Evolutionary conservation across 30 jellyfish, hydroid and myxozoan genomes (phyloP).

Genomic region (Chrysaora quinquecirrha): DNA sequence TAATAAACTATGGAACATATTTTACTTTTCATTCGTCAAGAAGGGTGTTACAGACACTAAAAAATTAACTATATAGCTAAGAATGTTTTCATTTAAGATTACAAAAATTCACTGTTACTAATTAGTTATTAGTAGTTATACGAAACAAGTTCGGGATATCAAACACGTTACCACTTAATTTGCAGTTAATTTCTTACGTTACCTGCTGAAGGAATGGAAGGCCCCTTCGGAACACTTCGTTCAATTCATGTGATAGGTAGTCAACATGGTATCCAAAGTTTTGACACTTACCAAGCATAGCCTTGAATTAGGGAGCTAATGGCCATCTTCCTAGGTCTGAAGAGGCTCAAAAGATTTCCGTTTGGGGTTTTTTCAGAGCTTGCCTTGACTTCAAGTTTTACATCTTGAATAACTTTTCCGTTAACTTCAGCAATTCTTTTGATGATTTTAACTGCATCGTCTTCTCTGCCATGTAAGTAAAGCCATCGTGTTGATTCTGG

Average conservation of each 20-base stretch:
- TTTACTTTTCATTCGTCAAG: no score
- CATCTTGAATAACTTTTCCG: constrained; percentile 48
- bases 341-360: constrained; percentile 54
- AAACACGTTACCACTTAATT: background rate
- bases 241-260: background rate
- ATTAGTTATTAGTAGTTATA: no score
- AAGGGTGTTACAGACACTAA: no score
- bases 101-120: no score
- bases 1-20: no score
- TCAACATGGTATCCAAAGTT: background rate
- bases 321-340: constrained; percentile 58
- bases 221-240: background rate
- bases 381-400: constrained; percentile 13
- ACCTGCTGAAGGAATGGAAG: background rate
- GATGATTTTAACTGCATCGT: constrained; percentile 69
- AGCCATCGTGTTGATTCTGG: constrained; percentile 95
- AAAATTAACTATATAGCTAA: no score
- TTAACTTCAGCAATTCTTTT: constrained; percentile 66
- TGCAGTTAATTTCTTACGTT: background rate
- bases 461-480: constrained; percentile 67
- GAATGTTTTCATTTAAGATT: no score
- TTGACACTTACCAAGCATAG: constrained; percentile 61
- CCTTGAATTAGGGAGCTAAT: constrained; percentile 54
- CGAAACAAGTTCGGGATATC: background rate
- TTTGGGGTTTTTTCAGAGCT: background rate